These are phyloP conservation scores for Pollenia angustigena DNA, from an alignment of 2,888 invertebrate species.

Conservation along the genomic window DNA sequence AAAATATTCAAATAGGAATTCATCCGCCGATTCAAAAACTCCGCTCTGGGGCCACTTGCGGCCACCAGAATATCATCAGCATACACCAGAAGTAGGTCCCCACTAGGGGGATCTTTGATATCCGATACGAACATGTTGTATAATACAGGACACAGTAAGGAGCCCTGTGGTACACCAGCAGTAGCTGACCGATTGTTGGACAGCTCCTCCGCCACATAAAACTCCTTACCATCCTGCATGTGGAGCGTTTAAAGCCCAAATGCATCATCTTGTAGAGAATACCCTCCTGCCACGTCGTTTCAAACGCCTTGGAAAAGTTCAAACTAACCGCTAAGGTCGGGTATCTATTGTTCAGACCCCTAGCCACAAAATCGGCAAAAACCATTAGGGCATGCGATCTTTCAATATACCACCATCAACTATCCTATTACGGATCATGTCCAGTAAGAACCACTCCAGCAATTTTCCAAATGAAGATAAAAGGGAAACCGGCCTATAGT, in stretches of 20 bases:
- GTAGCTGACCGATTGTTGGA: not conserved
- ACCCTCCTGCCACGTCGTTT: not conserved
- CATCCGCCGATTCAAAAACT: not conserved
- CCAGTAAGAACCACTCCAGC: not conserved
- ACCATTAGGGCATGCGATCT: not conserved
- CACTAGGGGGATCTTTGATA: not conserved
- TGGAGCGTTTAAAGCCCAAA: not conserved
- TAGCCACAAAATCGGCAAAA: not conserved
- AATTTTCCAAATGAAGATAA: constrained; percentile 19
- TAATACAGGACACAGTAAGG: not conserved
- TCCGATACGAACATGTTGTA: not conserved
- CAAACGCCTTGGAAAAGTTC: not conserved
- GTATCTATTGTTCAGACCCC: not conserved
- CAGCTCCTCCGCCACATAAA: not conserved
- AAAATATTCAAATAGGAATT: not conserved
- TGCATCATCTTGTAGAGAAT: constrained; percentile 1
- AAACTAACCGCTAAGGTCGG: not conserved
- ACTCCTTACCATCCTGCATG: not conserved
- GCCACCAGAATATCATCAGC: no score
- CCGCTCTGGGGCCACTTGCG: no score
- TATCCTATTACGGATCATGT: not conserved
- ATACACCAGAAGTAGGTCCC: not conserved
- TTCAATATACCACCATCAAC: no score
- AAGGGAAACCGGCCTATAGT: not conserved
- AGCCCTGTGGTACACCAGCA: constrained; percentile 8